A percentile compares a stretch with the other conserved stretches of the same genome.
Evolutionary conservation across 2,797 vertebrate species (phyloP).

Genomic region (Phylloscopus collybita): DNA sequence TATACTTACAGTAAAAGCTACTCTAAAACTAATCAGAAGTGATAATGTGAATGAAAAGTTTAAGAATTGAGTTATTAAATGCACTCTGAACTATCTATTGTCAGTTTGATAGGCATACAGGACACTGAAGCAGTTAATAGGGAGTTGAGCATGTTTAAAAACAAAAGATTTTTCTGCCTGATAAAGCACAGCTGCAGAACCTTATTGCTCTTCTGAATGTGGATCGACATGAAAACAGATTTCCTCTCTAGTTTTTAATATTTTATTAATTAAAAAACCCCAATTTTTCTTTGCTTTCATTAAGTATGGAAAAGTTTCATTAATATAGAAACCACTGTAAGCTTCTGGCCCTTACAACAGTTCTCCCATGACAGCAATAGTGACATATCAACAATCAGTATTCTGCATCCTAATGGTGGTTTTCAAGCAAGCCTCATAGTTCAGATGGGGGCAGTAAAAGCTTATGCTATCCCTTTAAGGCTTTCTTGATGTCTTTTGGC

Average conservation of each 20-base stretch:
- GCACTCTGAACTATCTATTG: slow-evolving; percentile 26
- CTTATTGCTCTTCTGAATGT: slow-evolving; percentile 43
- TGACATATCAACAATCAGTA: slow-evolving; percentile 72
- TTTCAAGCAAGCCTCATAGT: slow-evolving; percentile 74
- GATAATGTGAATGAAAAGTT: slow-evolving; percentile 11
- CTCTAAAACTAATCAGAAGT: slow-evolving; percentile 15
- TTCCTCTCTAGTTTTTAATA: slow-evolving; percentile 60
- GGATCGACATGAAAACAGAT: slow-evolving; percentile 41
- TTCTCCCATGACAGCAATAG: slow-evolving; percentile 73
- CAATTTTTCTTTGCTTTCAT: slow-evolving; percentile 71
- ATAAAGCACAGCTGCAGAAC: slow-evolving; percentile 42
- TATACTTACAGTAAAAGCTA: not conserved
- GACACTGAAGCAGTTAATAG: not conserved
- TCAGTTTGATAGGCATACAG: slow-evolving; percentile 3
- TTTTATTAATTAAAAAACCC: slow-evolving; percentile 75
- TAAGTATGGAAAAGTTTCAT: slow-evolving; percentile 70
- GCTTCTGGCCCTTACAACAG: slow-evolving; percentile 52
- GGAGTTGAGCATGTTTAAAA: not conserved
- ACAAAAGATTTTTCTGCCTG: slow-evolving; percentile 36
- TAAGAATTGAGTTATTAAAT: slow-evolving; percentile 39
- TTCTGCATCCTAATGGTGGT: slow-evolving; percentile 74
- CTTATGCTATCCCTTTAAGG: slow-evolving; percentile 73
- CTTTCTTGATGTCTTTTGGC: slow-evolving; percentile 67
- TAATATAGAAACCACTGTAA: slow-evolving; percentile 69
- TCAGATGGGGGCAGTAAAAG: slow-evolving; percentile 78